Evolutionary conservation across 2,888 invertebrate species (phyloP), one percentile per base, ranked within the genome.

Genomic region (Biston betularia): DNA sequence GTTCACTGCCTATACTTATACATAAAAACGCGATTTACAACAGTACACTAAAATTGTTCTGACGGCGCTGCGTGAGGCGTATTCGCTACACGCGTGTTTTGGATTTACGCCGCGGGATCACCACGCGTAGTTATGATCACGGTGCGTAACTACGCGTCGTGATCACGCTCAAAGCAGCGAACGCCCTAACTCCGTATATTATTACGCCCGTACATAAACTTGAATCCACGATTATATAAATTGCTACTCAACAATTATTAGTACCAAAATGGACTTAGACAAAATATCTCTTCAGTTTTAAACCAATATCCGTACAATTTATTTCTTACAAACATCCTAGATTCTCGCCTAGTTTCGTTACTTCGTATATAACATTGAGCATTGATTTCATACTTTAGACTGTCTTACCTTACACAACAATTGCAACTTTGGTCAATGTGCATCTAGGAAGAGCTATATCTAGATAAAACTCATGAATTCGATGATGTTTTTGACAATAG

Each of bases 341-440:
- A 44, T 15, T 45, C 44, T 42, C 15, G 12, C 56, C 35, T 56
- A 60, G 49, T 12, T 58, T 57, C 56, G 53, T 45, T 58, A 63
- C 62, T 61, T 56, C 56, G 34, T 45, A 55, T 45, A 55, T 55
- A 46, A 56, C 56, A 45, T 56, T 56, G 56, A 56, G 56, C 56
- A 56, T 46, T 12, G n/a, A n/a, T 34, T 10, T 1, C 11, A 34
- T 33, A 65, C 58, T 3, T 52, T 48, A 35, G 6, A 33, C 33
- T 33, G 24, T 12, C 54, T 54, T 54, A 44, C 33, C 42, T 14
- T 24, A 14, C 35, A 14, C 52, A 4, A 24, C 8, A 14, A 53
- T 7, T 50, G 53, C 11, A 42, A 24, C 10, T 24, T 54, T 54
- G 42, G 50, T 50, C 35, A n/a, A n/a, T 9, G 4, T n/a, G 38